Base-by-base conservation (phyloP, 2,797 vertebrate genomes). In the Micromesistius poutassou region DNA sequence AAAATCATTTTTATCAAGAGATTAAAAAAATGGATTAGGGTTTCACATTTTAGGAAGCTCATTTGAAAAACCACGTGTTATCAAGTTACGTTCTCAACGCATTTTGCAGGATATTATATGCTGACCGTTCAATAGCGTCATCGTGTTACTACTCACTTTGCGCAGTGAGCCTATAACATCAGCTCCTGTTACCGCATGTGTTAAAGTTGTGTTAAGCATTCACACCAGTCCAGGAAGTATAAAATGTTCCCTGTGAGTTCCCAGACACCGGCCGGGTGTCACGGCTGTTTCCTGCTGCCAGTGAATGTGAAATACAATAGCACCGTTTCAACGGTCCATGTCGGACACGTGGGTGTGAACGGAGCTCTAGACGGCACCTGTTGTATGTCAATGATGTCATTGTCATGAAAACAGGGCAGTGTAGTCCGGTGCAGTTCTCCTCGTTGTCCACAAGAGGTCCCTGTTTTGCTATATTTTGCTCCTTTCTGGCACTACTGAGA, bases 391-490 rank as follows among this genome's bases (percentile, higher is more conserved):
- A 74, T 88, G 78, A 86, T 79, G 78, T 72, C 73, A 76, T 83
- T 81, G 77, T 86, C 72, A 76, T 55, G 33, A n/a, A 68, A 79
- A 75, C 1, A 0, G 38, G 30, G 71, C 3, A 33, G 46, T n/a
- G n/a, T n/a, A 25, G 38, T 55, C 73, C 16, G 19, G 22, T 79
- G 80, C 79, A 81, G 75, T 38, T 87, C 72, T 86, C 70, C 25
- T 74, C 7, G 36, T 77, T 85, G 86, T 22, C 90, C 93, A 92
- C 93, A 90, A 92, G 92, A 90, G 90, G 93, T 90, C 91, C 74
- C 90, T 87, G 78, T 91, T 71, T 78, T 28, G 80, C 86, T 84
- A 84, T 22, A 16, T 13, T 28, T n/a, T 14, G 73, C 8, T 40
- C n/a, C 35, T n/a, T n/a, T 38, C 25, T 5, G n/a, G 28, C 28